Percentiles rank a stretch among this genome's conserved stretches.
Evolutionary conservation across 1,140 invertebrate genomes (phyloP).

Genomic region (Drosophila aff.): DNA sequence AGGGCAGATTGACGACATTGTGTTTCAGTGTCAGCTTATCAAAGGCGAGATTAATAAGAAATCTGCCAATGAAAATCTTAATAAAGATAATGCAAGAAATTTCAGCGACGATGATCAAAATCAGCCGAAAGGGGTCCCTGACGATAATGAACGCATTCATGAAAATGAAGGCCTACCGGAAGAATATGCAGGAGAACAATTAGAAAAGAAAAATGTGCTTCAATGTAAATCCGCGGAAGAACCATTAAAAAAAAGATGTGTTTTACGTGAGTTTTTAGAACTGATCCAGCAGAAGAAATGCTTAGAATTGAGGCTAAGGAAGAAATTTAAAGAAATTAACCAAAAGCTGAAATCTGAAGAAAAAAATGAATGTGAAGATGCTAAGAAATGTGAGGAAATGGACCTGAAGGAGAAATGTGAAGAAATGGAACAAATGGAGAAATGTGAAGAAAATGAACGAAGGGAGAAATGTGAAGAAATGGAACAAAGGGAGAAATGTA

Average conservation of each 20-base stretch:
- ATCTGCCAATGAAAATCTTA: not conserved
- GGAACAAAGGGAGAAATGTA: not conserved
- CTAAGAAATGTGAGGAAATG: not conserved
- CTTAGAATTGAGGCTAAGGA: not conserved
- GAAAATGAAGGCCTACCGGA: not conserved
- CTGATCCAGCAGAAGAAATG: not conserved
- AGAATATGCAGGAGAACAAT: not conserved
- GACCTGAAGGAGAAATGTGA: not conserved
- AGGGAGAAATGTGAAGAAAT: not conserved
- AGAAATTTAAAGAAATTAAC: not conserved
- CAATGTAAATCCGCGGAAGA: too few relatives aligned
- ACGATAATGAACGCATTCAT: not conserved
- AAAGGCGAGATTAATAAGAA: not conserved
- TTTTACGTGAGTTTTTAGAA: not conserved
- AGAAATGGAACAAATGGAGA: not conserved
- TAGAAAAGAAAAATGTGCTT: not conserved
- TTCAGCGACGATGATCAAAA: not conserved
- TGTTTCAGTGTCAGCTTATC: slow-evolving; percentile 22
- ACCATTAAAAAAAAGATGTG: too few relatives aligned
- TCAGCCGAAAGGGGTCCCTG: not conserved
- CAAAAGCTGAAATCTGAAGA: not conserved
- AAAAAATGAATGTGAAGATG: not conserved
- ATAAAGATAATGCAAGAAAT: not conserved
- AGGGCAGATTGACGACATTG: slow-evolving; percentile 25
- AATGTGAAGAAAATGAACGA: not conserved